Conservation (phyloP, 2,113 vertebrate genomes). For the Tretioscincus oriximinensis region DNA sequence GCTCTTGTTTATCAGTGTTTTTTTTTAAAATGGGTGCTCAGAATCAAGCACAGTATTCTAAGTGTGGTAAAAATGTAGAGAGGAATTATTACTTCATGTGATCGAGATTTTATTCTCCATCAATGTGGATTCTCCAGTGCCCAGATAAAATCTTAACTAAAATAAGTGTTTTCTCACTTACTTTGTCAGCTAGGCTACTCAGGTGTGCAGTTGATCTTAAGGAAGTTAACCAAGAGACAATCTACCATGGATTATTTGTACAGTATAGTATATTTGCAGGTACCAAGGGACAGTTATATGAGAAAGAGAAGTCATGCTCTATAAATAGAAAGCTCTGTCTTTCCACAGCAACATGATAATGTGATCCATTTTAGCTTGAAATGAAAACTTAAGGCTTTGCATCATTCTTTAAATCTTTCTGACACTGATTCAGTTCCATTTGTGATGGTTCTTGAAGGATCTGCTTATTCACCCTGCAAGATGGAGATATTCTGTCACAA, state of each 20-base stretch:
- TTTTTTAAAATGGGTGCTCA: too few species aligned
- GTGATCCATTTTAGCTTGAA: slow-evolving; percentile 43
- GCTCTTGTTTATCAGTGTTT: too few species aligned
- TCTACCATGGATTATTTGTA: not conserved
- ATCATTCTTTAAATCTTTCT: slow-evolving; percentile 56
- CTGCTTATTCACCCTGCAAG: slow-evolving; percentile 69
- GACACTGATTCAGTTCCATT: slow-evolving; percentile 48
- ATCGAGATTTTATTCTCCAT: too few species aligned
- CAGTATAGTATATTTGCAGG: not conserved
- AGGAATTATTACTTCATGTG: too few species aligned
- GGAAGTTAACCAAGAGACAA: not conserved
- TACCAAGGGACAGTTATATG: slow-evolving; percentile 8
- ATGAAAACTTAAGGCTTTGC: slow-evolving; percentile 43
- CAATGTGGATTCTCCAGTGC: too few species aligned
- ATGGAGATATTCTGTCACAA: slow-evolving; percentile 68
- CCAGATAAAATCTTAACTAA: not conserved
- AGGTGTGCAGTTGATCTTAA: not conserved
- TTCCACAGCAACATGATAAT: slow-evolving; percentile 31
- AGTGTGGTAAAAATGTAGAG: too few species aligned
- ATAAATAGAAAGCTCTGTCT: slow-evolving; percentile 13
- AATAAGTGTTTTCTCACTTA: not conserved
- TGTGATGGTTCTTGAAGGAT: slow-evolving; percentile 59
- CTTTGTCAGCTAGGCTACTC: not conserved
- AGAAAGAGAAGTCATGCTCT: not conserved
- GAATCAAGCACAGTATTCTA: too few species aligned